Evolutionary conservation across 2,113 vertebrate genomes (phyloP), one percentile per base, ranked within the genome.

Genomic region (Amblyornis subalaris): DNA sequence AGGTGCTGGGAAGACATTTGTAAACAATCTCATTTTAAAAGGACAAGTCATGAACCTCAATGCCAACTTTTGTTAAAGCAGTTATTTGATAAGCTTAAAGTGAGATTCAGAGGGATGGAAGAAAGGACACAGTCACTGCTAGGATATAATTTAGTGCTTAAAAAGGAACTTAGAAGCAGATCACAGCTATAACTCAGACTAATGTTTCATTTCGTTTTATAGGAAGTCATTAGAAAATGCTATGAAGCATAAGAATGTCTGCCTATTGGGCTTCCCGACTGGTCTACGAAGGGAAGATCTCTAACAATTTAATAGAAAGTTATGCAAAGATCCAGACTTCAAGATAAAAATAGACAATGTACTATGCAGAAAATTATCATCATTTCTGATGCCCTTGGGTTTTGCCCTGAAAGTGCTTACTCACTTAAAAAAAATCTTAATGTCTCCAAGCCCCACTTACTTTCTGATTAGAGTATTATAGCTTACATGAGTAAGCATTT

Each of bases 401-500:
- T 93, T 92, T 94, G 65, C 84, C n/a, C 64, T 85, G 66, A 76
- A 92, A 92, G 51, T 87, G 89, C 92, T 95, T 93, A 88, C 89
- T 94, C 84, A 75, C 61, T 79, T 81, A 33, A 81, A 89, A 53
- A 71, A 78, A 82, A 25, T 7, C 54, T 66, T 83, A 71, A 81
- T 74, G 60, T 88, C 40, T 94, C 76, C 54, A 83, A 91, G 85
- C 23, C 40, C 67, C 72, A 77, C 78, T 94, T 90, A 87, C 83
- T 92, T 92, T 92, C 66, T 89, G 89, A 95, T 94, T 88, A 87
- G 57, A 71, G 85, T 84, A 79, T 90, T 83, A 96, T 72, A 92
- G 70, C 89, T 95, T 89, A 91, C 89, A 93, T 94, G 90, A 94
- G 90, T 90, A 95, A 94, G 91, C 89, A 89, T 87, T 86, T 95